Conservation (phyloP, 2,888 invertebrate genomes). For the Polydrusus tereticollis region DNA sequence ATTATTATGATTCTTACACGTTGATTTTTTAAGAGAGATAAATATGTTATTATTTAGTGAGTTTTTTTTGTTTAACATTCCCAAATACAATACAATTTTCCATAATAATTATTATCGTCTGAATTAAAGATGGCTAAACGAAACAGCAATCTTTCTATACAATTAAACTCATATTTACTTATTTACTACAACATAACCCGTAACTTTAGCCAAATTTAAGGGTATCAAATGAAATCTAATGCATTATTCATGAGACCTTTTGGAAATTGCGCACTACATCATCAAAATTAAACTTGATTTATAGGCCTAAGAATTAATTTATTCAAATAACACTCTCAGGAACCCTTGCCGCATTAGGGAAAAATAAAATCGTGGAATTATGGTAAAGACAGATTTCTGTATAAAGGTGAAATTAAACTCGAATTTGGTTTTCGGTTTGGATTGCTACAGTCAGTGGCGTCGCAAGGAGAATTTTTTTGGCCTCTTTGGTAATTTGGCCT, state of each 20-base stretch:
- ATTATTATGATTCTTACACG: too few relatives aligned
- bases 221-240: constrained; percentile 44
- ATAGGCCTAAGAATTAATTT: constrained; percentile 46
- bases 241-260: constrained; percentile 44
- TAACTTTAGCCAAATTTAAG: constrained; percentile 21
- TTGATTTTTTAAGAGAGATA: too few relatives aligned
- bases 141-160: constrained; percentile 23
- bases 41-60: too few relatives aligned
- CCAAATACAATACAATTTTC: too few relatives aligned
- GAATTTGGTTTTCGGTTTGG: constrained; percentile 27
- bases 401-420: constrained; percentile 41
- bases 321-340: constrained; percentile 44
- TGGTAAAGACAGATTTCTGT: constrained; percentile 43
- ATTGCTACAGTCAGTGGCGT: not conserved
- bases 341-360: constrained; percentile 47
- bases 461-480: too few relatives aligned
- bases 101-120: too few relatives aligned
- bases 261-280: constrained; percentile 48
- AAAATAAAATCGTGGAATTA: constrained; percentile 43
- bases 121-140: not conserved
- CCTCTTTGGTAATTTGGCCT: too few relatives aligned
- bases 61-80: too few relatives aligned
- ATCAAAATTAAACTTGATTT: constrained; percentile 50
- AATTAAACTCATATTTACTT: constrained; percentile 28
- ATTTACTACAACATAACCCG: constrained; percentile 33